phyloP scores from a whole-genome alignment of 1,140 invertebrate species.

The Platyscapa corneri region DNA sequence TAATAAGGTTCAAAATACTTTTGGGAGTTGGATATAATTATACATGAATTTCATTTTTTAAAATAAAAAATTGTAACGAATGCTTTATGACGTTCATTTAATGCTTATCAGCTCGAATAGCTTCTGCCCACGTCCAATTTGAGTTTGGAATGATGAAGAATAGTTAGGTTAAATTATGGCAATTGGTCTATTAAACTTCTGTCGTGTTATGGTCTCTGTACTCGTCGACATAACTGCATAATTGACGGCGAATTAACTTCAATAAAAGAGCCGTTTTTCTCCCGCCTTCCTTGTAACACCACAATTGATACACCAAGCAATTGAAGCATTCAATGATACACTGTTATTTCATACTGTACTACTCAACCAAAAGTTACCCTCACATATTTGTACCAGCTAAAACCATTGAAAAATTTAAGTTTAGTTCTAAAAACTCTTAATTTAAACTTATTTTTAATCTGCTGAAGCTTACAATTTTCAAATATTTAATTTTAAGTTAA shows the following conservation, averaged over 20 bases:
- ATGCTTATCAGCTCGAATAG: slow-evolving; percentile 3
- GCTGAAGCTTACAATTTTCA: neutral
- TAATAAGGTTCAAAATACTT: neutral
- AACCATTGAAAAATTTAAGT: neutral
- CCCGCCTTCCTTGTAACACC: neutral
- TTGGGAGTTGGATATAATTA: neutral
- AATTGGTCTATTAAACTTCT: slow-evolving; percentile 31
- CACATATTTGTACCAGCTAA: neutral
- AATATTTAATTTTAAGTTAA: neutral
- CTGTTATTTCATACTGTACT: neutral
- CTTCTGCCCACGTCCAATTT: neutral
- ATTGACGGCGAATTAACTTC: slow-evolving; percentile 21
- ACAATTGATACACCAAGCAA: neutral
- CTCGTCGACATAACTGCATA: slow-evolving; percentile 9
- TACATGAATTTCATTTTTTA: neutral
- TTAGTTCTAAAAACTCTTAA: neutral
- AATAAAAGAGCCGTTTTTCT: neutral
- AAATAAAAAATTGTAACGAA: neutral
- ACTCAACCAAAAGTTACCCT: neutral
- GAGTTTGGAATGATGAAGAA: neutral
- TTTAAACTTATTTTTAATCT: neutral
- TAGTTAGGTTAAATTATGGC: slow-evolving; percentile 22
- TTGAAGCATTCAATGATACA: slow-evolving; percentile 2
- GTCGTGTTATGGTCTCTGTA: slow-evolving; percentile 2
- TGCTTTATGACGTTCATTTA: neutral